phyloP scores from a whole-genome alignment of 2,888 invertebrate genomes.

The Augiades crinisus region DNA sequence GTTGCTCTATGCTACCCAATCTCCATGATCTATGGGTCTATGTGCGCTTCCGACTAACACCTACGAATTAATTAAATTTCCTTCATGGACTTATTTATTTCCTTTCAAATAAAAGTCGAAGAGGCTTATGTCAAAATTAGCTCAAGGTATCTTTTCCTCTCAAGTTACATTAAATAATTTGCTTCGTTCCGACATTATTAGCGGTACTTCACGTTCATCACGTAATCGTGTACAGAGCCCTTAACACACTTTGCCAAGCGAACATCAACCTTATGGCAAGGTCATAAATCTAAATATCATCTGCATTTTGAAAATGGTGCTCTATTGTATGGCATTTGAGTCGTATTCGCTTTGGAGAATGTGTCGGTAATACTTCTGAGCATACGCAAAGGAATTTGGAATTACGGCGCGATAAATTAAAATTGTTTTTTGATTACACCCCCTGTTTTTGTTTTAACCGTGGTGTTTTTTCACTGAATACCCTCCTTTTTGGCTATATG shows the following conservation, averaged over 20 bases:
- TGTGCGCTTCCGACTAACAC: too few species aligned
- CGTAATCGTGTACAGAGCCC: neutral
- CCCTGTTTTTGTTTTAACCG: constrained; percentile 15
- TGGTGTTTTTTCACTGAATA: neutral
- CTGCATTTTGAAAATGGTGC: neutral
- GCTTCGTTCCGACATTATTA: constrained; percentile 15
- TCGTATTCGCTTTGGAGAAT: neutral
- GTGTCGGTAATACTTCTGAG: constrained; percentile 10
- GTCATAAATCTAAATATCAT: constrained; percentile 35
- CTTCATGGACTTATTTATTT: neutral
- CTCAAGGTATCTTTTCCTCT: constrained; percentile 6
- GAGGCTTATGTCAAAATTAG: neutral
- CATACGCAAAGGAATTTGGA: constrained; percentile 26
- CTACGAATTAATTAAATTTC: neutral
- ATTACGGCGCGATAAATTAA: constrained; percentile 27
- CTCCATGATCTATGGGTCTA: too few species aligned
- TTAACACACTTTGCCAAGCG: neutral
- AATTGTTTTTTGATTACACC: constrained; percentile 27
- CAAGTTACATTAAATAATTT: constrained; percentile 18
- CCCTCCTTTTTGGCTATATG: neutral
- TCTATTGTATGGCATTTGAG: neutral
- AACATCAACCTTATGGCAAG: constrained; percentile 15
- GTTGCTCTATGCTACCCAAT: too few species aligned
- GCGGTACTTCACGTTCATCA: constrained; percentile 1
- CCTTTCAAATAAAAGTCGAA: neutral